Evolutionary conservation across 2,113 vertebrate species (phyloP).

Genomic region (Emydocephalus ijimae): DNA sequence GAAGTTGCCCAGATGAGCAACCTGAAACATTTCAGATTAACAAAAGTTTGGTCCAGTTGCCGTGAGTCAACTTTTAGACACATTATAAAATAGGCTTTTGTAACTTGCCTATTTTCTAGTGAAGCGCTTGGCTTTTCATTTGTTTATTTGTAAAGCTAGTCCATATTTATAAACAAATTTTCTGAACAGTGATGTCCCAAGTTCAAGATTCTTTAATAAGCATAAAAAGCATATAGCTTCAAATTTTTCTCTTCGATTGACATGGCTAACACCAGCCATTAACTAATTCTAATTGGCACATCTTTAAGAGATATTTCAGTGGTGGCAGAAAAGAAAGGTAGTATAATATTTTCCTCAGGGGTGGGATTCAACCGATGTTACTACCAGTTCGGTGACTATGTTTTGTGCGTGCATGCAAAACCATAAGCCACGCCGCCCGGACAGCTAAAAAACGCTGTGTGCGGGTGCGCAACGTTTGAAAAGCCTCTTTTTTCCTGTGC

Average conservation of each 20-base stretch:
- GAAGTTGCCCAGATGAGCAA: neutral
- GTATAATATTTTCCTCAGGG: too few relatives aligned
- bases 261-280: neutral
- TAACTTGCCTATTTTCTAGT: neutral
- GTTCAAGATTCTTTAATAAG: neutral
- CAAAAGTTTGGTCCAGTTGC: neutral
- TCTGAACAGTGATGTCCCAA: neutral
- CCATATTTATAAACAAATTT: neutral
- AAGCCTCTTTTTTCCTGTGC: too few relatives aligned
- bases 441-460: too few relatives aligned
- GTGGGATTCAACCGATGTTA: too few relatives aligned
- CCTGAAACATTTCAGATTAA: neutral
- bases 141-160: neutral
- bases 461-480: too few relatives aligned
- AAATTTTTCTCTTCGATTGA: neutral
- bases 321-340: neutral
- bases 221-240: neutral
- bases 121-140: neutral
- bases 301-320: neutral
- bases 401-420: too few relatives aligned
- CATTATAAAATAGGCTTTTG: neutral
- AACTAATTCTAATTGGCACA: neutral
- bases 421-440: too few relatives aligned
- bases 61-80: neutral
- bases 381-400: too few relatives aligned